Evolutionary conservation across 2,797 vertebrate genomes (phyloP), one percentile per base, ranked within the genome.

Genomic region (Serranus cabrilla): DNA sequence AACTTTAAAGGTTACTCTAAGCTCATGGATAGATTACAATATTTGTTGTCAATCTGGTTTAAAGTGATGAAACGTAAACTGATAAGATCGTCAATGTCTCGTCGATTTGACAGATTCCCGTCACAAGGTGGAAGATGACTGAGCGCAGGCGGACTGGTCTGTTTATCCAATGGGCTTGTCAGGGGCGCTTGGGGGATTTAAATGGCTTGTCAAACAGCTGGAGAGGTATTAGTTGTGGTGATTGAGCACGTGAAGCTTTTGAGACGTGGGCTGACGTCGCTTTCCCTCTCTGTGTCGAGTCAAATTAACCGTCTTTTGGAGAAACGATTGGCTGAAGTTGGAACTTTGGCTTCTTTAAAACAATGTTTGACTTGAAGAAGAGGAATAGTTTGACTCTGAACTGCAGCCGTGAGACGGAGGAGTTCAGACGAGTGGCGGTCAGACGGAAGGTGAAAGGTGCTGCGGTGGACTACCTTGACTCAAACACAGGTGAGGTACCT

Each of bases 311-410:
- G 13, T 17, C 1, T 20, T 20, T 17, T 20, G 34, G 11, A 12
- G 50, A 11, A 14, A 17, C 31, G 13, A 10, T 1, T 2, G 45
- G 1, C 0, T 21, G 5, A 49, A 0, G 59, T 2, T 18, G 13
- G 14, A 55, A 5, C 20, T 4, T 20, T 43, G 1, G 5, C 11
- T 7, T 0, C 7, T 40, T 7, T 2, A 16, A 16, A 0, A 64
- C 10, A 0, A 94, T 95, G 93, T 94, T 93, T 55, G 92, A 95
- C 75, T 23, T 83, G 42, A 90, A 84, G 77, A 93, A 89, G 81
- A 91, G 86, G 68, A 86, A 78, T 2, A 90, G 89, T 56, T 27
- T 90, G 83, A 90, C 72, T 3, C 73, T 92, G 49, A 86, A 60
- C 27, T 61, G 51, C 55, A 58, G 54, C 51, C 63, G 59, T 0